These are phyloP conservation scores for Drosophila lutescens DNA, from an alignment of 2,888 invertebrate species.

Conservation along the genomic window DNA sequence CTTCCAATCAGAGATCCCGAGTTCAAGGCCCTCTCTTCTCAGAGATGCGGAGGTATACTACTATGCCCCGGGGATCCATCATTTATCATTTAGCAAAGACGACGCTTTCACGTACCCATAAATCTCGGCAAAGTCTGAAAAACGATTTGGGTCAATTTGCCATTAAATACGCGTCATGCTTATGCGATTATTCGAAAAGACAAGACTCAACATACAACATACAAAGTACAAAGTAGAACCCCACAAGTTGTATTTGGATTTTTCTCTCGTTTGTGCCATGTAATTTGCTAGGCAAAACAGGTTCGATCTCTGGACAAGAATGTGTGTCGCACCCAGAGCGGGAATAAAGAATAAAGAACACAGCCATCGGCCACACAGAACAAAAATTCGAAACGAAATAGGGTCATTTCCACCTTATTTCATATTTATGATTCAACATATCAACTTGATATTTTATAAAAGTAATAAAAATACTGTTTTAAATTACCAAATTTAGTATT, in stretches of 20 bases:
- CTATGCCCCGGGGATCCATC: conserved; percentile 8
- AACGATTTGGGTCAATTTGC: conserved; percentile 70
- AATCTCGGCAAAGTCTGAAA: conserved; percentile 9
- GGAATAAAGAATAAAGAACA: background rate
- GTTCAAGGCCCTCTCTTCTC: conserved; percentile 23
- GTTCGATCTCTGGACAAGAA: conserved; percentile 63
- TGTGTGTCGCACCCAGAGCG: conserved; percentile 44
- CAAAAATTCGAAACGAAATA: no score
- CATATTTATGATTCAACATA: no score
- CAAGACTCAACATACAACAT: background rate
- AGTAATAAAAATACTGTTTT: no score
- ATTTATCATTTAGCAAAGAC: conserved; percentile 17
- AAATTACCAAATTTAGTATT: no score
- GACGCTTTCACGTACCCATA: conserved; percentile 10
- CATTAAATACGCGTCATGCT: conserved; percentile 65
- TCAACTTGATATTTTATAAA: no score
- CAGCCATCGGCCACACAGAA: background rate
- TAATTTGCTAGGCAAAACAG: conserved; percentile 76
- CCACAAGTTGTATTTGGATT: background rate
- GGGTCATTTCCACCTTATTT: no score
- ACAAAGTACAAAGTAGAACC: conserved; percentile 1
- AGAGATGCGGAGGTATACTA: background rate
- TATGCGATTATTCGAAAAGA: conserved; percentile 50
- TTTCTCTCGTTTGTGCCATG: conserved; percentile 13
- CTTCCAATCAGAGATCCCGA: conserved; percentile 12